Evolutionary conservation across 2,888 invertebrate genomes (phyloP), one percentile per base, ranked within the genome.

Genomic region (Chydorus sphaericus): DNA sequence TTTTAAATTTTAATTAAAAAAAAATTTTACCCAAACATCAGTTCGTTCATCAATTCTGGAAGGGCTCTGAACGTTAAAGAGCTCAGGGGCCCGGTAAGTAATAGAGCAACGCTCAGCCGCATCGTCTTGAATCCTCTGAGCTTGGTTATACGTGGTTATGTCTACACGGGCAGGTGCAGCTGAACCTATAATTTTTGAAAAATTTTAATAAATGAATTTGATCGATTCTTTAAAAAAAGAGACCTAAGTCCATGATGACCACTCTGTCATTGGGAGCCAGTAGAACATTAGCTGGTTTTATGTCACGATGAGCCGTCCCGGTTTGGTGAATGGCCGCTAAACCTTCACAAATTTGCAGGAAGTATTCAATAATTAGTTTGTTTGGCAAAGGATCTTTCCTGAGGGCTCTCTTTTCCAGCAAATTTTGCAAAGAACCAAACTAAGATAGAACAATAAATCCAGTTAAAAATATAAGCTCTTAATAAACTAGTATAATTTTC

Each of bases 41-140:
- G 85, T 85, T 61, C 85, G 72, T 69, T 89, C 85, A 67, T 88
- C 87, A 56, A 91, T 78, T 63, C 80, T 79, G 64, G 83, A 80
- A 64, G 85, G 82, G 58, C 82, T 81, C 69, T 88, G 84, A 10
- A 90, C 86, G 62, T 82, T 82, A 66, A 91, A 92, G 52, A 92
- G 71, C 69, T 91, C 91, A 1, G 91, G 91, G 1, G 90, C 86
- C 62, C 87, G 73, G 66, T 88, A 92, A 3, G 88, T 81, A 82
- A 91, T 89, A 26, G 87, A 85, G 68, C 86, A 87, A 59, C 83
- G 75, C 70, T 90, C 88, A 51, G 84, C 85, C 1, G 89, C 89
- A 53, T 80, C 70, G 66, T 91, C 91, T 70, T 88, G 80, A 44
- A 84, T 68, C 29, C 75, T 74, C 63, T 82, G 81, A 0, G 84